A percentile compares a stretch with the other conserved stretches of the same genome.
Evolutionary conservation across 1,140 invertebrate genomes (phyloP).

Genomic region (Diachasmimorpha longicaudata): DNA sequence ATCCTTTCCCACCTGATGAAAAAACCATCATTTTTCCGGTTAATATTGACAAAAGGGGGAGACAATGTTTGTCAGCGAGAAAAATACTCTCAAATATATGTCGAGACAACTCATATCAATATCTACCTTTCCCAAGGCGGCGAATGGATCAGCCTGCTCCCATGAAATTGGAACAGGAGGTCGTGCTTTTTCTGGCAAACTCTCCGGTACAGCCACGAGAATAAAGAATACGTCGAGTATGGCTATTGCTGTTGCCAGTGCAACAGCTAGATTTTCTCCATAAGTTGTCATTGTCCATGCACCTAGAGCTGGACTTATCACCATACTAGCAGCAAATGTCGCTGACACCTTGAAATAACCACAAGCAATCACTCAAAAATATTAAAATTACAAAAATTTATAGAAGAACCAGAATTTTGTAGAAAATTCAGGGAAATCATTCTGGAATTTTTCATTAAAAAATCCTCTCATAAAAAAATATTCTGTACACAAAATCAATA

Average conservation of each 20-base stretch:
- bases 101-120: not conserved
- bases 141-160: conserved; percentile 98
- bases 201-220: conserved; percentile 96
- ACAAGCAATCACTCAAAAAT: not conserved
- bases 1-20: conserved; percentile 86
- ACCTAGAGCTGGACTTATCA: conserved; percentile 95
- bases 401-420: too few relatives aligned
- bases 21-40: conserved; percentile 2
- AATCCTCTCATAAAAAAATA: too few relatives aligned
- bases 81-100: not conserved
- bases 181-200: conserved; percentile 91
- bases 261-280: conserved; percentile 94
- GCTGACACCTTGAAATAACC: conserved; percentile 77
- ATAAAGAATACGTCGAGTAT: conserved; percentile 98
- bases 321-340: conserved; percentile 98
- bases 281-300: conserved; percentile 91
- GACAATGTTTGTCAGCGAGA: too few relatives aligned
- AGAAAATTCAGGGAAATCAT: too few relatives aligned
- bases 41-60: not conserved
- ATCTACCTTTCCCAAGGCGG: conserved; percentile 68
- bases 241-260: conserved; percentile 92
- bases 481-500: too few relatives aligned
- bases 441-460: too few relatives aligned
- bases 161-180: conserved; percentile 85
- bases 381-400: too few relatives aligned